phyloP scores from a whole-genome alignment of 2,888 invertebrate species.

The Pardosa pseudoannulata region DNA sequence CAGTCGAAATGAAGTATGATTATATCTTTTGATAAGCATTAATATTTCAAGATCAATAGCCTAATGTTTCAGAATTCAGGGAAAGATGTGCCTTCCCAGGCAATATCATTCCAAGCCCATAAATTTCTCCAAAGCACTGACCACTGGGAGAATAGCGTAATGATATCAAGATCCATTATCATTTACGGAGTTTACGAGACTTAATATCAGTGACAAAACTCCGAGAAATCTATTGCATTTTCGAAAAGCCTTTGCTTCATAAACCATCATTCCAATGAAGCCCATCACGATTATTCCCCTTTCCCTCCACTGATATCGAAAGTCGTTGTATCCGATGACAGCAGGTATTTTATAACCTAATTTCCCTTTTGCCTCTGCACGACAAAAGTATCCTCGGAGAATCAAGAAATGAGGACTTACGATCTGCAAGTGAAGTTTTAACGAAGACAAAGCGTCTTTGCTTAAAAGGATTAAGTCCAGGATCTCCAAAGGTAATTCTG shows the following conservation, averaged over 20 bases:
- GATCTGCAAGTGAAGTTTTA: constrained; percentile 16
- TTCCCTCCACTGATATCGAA: not conserved
- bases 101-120: not conserved
- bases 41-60: not conserved
- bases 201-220: constrained; percentile 3
- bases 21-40: not conserved
- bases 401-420: constrained; percentile 23
- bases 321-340: constrained; percentile 11
- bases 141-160: not conserved
- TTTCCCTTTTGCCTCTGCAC: not conserved
- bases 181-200: not conserved
- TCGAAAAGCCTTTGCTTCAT: not conserved
- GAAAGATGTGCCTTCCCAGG: not conserved
- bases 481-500: constrained; percentile 5
- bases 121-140: not conserved
- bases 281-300: not conserved
- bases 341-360: constrained; percentile 12
- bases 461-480: constrained; percentile 13
- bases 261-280: constrained; percentile 12
- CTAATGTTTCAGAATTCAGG: not conserved
- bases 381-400: not conserved
- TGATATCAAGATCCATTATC: constrained; percentile 12
- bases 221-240: not conserved
- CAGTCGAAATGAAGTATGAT: not conserved
- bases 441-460: constrained; percentile 26